These are phyloP conservation scores for Stenchaetothrips biformis DNA, from an alignment of 2,888 invertebrate species.

Conservation along the genomic window DNA sequence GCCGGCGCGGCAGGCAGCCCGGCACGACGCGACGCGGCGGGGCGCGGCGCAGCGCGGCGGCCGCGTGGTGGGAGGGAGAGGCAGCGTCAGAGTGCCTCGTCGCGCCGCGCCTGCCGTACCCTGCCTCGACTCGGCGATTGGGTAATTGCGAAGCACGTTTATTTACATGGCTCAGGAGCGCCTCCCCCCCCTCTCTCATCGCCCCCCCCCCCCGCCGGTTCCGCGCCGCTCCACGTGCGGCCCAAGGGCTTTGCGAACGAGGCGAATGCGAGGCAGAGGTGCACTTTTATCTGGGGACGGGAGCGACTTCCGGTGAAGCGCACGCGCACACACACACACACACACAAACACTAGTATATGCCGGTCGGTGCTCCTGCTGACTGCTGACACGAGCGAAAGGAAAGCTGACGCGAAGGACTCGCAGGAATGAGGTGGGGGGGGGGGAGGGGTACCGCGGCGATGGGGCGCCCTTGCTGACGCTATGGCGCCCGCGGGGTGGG, in stretches of 20 bases:
- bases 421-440: background rate
- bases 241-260: background rate
- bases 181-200: background rate
- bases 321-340: too few relatives aligned
- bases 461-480: too few relatives aligned
- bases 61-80: background rate
- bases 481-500: too few relatives aligned
- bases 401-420: background rate
- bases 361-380: background rate
- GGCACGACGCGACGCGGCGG: too few relatives aligned
- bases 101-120: background rate
- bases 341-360: too few relatives aligned
- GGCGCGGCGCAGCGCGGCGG: too few relatives aligned
- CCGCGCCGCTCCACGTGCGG: background rate
- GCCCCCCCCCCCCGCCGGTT: background rate
- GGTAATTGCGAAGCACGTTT: background rate
- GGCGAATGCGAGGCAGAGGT: background rate
- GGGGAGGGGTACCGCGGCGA: background rate
- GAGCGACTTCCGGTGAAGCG: background rate
- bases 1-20: too few relatives aligned
- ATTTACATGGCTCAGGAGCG: background rate
- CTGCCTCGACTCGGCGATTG: background rate
- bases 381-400: background rate
- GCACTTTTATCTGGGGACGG: too few relatives aligned
- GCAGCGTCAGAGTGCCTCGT: background rate